Evolutionary conservation across 2,888 invertebrate genomes (phyloP), one percentile per base, ranked within the genome.

Genomic region (Coecobrya sp.): DNA sequence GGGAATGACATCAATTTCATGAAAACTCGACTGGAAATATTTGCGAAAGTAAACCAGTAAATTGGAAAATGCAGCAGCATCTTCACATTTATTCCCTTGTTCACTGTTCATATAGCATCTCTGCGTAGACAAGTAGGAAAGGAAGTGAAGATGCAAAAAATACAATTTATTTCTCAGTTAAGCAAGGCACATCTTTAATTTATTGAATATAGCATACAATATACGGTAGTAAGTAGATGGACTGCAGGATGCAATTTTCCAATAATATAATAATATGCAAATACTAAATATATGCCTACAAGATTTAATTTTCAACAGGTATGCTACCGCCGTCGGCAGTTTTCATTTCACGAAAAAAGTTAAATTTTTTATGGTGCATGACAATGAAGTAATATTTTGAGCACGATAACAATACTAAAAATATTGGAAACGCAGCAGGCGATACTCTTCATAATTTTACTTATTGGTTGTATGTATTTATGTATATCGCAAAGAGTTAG

Each of bases 311-410:
- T 79, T 25, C 79, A 25, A 52, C 79, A 27, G 25, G 52, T 52
- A 52, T 5, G n/a, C 52, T 25, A n/a, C 49, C 49, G 85, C 89
- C 73, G 42, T n/a, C 59, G 89, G 89, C 59, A 42, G 76, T 62
- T 59, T 76, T 55, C 25, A 62, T 85, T 90, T 85, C 84, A 85
- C 76, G 85, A 90, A 90, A 90, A 73, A 65, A 36, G 49, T 55
- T 79, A 45, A 36, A 42, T 27, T 73, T 90, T 85, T 76, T 89
- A 85, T 27, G 42, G 42, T 90, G 49, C 86, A 91, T 91, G 91
- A 91, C 91, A 89, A 89, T 89, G 89, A 85, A 68, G 81, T 92
- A 92, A 92, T 92, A 92, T 89, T 89, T 62, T 55, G 86, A 49
- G 76, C 92, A 92, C 92, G 92, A 92, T 89, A 89, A 85, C 86